These are phyloP conservation scores for Dipodomys ordii DNA, from an alignment of 2,113 vertebrate genomes.

Conservation along the genomic window DNA sequence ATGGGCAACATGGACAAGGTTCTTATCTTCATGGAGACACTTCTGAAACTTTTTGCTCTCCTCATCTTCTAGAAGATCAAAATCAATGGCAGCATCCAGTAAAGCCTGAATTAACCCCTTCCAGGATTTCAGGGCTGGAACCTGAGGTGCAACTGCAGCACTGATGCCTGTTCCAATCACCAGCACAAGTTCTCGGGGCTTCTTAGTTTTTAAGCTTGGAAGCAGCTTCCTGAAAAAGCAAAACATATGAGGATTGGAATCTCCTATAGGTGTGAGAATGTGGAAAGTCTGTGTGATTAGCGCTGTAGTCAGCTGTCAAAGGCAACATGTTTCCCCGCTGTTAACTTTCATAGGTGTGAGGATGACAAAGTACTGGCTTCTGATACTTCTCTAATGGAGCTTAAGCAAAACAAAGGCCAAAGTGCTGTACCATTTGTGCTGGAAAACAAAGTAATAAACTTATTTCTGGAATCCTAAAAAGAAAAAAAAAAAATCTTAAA, in stretches of 20 bases:
- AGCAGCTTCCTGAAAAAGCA: conserved; percentile 92
- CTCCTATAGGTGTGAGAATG: neutral
- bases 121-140: conserved; percentile 96
- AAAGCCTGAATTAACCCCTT: conserved; percentile 97
- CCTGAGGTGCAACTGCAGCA: conserved; percentile 95
- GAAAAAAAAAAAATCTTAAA: neutral
- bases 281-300: fast-evolving
- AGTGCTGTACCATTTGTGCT: neutral
- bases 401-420: neutral
- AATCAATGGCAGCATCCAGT: conserved; percentile 96
- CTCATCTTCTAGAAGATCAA: conserved; percentile 96
- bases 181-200: conserved; percentile 94
- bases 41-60: conserved; percentile 95
- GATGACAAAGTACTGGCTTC: neutral
- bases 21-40: conserved; percentile 96
- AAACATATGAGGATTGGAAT: conserved; percentile 1
- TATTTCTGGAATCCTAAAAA: neutral
- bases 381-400: neutral
- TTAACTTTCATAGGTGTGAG: neutral
- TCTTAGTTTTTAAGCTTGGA: conserved; percentile 97
- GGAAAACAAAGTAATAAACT: conserved; percentile 16
- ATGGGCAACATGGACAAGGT: conserved; percentile 96
- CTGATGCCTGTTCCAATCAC: conserved; percentile 97
- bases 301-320: neutral
- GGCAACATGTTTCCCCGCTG: neutral